Evolutionary conservation across 1,140 invertebrate genomes (phyloP), one percentile per base, ranked within the genome.

Genomic region (Mamestra configurata): DNA sequence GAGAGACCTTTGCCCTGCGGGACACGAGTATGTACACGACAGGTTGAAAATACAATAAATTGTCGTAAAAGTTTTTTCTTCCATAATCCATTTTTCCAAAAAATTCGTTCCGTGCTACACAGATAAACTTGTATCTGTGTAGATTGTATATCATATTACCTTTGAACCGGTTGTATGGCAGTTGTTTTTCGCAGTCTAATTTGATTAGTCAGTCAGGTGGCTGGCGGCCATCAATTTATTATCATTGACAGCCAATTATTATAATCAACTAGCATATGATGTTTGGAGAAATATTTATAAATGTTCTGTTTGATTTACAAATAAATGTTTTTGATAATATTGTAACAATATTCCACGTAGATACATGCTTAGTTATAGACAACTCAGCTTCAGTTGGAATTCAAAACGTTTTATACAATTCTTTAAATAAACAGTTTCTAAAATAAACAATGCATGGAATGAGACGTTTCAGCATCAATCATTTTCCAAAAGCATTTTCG

Each of bases 131-230:
- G 66, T 49, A 31, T 18, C 13, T 49, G 46, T 53, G n/a, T 18
- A 11, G 37, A 43, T 71, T 40, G 11, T 5, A 15, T 53, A 53
- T 71, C 66, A 27, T 51, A 31, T 57, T 27, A 73, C 71, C 71
- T 73, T 55, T 57, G 71, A 40, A 73, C 71, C 71, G 71, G 71
- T 57, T 57, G n/a, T 57, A 13, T 10, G 71, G 35, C 51, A 55
- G 46, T 72, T 76, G 13, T 61, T 76, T 43, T 24, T 59, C 24
- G 15, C 46, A 53, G 24, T 49, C 22, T 64, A 49, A 49, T 49
- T 76, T 76, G 40, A 76, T 76, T 76, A 73, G 49, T 57, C 43
- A 70, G 40, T 70, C 68, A 51, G 68, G 46, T 71, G 68, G 24
- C 66, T 27, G 40, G 11, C 66, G 22, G 40, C 18, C 37, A 20